Conservation (phyloP, 1,140 invertebrate species). For the Caenorhabditis brenneri region DNA sequence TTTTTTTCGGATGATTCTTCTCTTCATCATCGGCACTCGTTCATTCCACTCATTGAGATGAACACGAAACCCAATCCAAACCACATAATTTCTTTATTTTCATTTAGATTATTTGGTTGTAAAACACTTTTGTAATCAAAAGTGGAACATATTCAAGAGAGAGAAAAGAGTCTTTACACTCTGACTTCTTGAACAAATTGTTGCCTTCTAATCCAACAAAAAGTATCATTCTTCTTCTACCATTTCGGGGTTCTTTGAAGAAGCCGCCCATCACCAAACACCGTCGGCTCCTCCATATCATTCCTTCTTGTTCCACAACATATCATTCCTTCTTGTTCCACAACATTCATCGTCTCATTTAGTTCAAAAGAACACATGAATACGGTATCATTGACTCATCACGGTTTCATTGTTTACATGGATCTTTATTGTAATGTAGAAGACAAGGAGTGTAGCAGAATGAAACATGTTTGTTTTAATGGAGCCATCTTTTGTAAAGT, state of each 20-base stretch:
- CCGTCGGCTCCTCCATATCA: background rate
- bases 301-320: no score
- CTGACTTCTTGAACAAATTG: background rate
- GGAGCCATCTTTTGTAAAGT: no score
- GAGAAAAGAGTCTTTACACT: background rate
- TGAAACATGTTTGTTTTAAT: no score
- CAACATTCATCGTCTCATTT: background rate
- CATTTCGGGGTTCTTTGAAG: background rate
- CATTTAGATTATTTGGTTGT: background rate
- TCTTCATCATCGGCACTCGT: background rate
- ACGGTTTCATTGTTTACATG: background rate
- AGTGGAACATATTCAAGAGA: background rate
- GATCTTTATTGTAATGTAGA: no score
- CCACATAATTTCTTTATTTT: background rate
- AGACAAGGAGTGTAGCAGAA: no score
- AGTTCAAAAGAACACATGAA: background rate
- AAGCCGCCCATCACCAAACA: background rate
- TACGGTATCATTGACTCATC: background rate
- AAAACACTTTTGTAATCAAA: background rate
- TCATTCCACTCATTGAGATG: constrained; percentile 21
- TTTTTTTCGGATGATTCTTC: background rate
- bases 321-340: no score
- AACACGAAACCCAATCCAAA: constrained; percentile 13
- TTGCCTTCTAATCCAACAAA: background rate
- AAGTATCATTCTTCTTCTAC: background rate